Percentiles rank a stretch among this genome's conserved stretches.
phyloP scores from a whole-genome alignment of 2,113 vertebrate species.

The Gadus macrocephalus region DNA sequence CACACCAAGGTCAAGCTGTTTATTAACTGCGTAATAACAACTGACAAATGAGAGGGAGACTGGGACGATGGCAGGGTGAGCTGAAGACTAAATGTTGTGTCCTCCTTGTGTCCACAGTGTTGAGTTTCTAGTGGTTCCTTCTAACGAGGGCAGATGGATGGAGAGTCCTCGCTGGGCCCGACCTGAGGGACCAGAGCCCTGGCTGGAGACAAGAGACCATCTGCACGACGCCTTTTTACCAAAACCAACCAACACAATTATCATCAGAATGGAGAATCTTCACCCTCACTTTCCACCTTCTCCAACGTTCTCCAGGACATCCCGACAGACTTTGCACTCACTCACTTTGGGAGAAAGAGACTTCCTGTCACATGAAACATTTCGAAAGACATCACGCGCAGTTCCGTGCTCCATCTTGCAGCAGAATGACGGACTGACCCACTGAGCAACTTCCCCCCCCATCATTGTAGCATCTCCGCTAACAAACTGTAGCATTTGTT shows the following conservation, averaged over 20 bases:
- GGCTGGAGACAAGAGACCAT: too few relatives aligned
- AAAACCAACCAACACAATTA: slow-evolving; percentile 40
- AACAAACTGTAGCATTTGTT: slow-evolving; percentile 79
- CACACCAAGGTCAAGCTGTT: too few relatives aligned
- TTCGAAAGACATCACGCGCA: slow-evolving; percentile 60
- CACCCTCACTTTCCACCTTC: too few relatives aligned
- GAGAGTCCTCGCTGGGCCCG: too few relatives aligned
- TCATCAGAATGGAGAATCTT: too few relatives aligned
- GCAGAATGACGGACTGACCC: slow-evolving; percentile 43
- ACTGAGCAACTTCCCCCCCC: slow-evolving; percentile 49
- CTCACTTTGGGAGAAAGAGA: slow-evolving; percentile 63
- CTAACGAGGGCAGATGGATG: too few relatives aligned
- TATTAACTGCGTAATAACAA: too few relatives aligned
- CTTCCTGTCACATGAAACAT: slow-evolving; percentile 63
- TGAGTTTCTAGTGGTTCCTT: slow-evolving; percentile 74
- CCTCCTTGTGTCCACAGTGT: slow-evolving; percentile 75
- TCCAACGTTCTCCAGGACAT: too few relatives aligned
- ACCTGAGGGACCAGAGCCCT: too few relatives aligned
- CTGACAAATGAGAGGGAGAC: too few relatives aligned
- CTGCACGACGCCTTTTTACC: slow-evolving; percentile 13
- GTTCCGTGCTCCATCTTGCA: slow-evolving; percentile 39
- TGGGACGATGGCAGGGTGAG: not conserved
- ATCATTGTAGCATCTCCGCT: slow-evolving; percentile 79
- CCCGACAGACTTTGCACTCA: slow-evolving; percentile 63
- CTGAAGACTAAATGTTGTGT: slow-evolving; percentile 53